Evolutionary conservation across 2,113 vertebrate species (phyloP), one percentile per base, ranked within the genome.

Genomic region (Trichechus manatus): DNA sequence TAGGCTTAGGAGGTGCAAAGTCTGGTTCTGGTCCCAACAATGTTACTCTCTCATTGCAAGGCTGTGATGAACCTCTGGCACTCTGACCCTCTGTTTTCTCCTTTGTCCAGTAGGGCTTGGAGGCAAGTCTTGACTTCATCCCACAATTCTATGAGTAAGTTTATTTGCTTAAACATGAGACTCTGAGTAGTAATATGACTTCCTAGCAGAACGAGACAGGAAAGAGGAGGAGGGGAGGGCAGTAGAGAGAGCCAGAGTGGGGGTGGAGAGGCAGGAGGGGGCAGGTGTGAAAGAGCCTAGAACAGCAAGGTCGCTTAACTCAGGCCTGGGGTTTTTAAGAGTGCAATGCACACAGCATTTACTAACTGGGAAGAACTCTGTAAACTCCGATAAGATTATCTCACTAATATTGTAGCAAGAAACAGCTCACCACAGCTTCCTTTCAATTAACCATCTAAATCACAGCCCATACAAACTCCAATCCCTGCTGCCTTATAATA

Each of bases 401-500:
- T 98, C 94, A 87, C 97, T 98, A 98, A 98, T 98, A 98, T 89
- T 97, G 94, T 97, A 97, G 97, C 97, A 97, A 97, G 96, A 96
- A 98, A 97, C 94, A 93, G 97, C 97, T 98, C 97, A 97, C 97
- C 93, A 95, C 47, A 97, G 98, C 96, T 98, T 98, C 97, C 97
- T 98, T 98, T 98, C 98, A 99, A 98, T 99, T 99, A 99, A 97
- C 98, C 98, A 97, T 98, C 98, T 98, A 98, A 98, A 99, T 99
- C 97, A 97, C 89, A 96, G 83, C 97, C 97, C 97, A 95, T 97
- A 96, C 95, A 98, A 98, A 98, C 97, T 97, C 89, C 95, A 97
- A 89, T 97, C 97, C 97, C 98, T 91, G 94, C 91, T 97, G 98
- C 97, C 97, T 98, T 93, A 79, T 87, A 96, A 97, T 84, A 87